Base-by-base conservation (phyloP, 2,797 vertebrate genomes). In the Mycteria americana region DNA sequence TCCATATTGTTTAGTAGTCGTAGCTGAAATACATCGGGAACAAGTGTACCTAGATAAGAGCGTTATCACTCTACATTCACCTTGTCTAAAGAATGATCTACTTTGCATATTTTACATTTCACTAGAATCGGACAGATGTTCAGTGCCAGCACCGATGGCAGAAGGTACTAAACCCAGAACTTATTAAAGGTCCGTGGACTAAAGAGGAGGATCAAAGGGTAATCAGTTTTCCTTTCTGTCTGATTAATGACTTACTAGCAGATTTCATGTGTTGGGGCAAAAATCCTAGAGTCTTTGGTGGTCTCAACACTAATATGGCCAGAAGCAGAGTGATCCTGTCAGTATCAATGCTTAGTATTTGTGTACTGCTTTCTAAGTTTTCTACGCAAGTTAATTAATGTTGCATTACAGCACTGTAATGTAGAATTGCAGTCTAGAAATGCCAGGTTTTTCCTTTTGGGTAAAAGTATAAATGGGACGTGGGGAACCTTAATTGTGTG, bases 161-260 rank as follows among this genome's bases (percentile, higher is more conserved):
- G 98, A 99, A 99, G 95, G 99, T 99, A 62, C 98, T 99, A 77
- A 99, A 99, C 97, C 99, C 99, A 92, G 99, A 99, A 97, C 99
- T 99, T 96, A 99, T 99, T 97, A 99, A 99, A 98, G 99, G 99
- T 50, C 99, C 99, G 0, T 99, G 99, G 99, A 99, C 99, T 94
- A 99, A 99, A 98, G 99, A 99, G 97, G 99, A 99, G 96, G 99
- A 99, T 98, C 99, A 99, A 97, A 98, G 99, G 98, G 99, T 99
- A 98, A 98, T 98, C 94, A 91, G 33, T 85, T 92, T 89, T 92
- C 39, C 77, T 68, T 96, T 95, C 85, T 8, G 0, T 94, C 54
- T 69, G 53, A 85, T 91, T 88, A 93, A 59, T 76, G 35, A 31
- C 43, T 89, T 83, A 28, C 6, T n/a, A 72, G 59, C 3, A 21